Conservation (phyloP, 2,797 vertebrate genomes). For the Acipenser oxyrinchus region DNA sequence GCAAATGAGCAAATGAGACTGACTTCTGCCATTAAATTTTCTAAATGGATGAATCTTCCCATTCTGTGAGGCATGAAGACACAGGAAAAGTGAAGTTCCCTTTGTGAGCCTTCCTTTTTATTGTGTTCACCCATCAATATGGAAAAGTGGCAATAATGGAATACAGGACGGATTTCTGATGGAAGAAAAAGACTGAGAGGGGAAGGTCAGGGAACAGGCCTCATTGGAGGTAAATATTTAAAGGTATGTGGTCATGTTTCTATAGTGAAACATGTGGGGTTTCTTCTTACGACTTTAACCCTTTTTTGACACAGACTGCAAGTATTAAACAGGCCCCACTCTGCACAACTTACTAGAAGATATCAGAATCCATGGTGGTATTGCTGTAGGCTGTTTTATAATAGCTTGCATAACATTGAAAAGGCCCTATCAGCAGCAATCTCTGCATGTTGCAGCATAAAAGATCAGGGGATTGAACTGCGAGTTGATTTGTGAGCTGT, state of each 20-base stretch:
- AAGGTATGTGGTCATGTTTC: neutral
- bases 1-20: neutral
- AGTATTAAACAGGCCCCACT: neutral
- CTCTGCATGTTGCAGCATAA: neutral
- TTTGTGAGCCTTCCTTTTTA: slow-evolving; percentile 12
- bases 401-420: neutral
- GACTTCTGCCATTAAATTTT: slow-evolving; percentile 10
- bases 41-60: slow-evolving; percentile 5
- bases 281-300: no score
- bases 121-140: slow-evolving; percentile 13
- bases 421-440: neutral
- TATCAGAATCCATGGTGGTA: neutral
- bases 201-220: slow-evolving; percentile 8
- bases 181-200: slow-evolving; percentile 5
- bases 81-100: slow-evolving; percentile 11
- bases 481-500: neutral
- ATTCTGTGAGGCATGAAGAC: slow-evolving; percentile 4
- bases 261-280: neutral
- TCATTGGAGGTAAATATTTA: slow-evolving; percentile 11
- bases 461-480: neutral
- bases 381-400: neutral
- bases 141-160: slow-evolving; percentile 20
- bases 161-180: neutral
- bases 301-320: no score
- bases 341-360: neutral